A percentile compares a stretch with the other conserved stretches of the same genome.
These are phyloP conservation scores for Collichthys lucidus DNA, from an alignment of 2,113 vertebrate genomes.

Conservation along the genomic window DNA sequence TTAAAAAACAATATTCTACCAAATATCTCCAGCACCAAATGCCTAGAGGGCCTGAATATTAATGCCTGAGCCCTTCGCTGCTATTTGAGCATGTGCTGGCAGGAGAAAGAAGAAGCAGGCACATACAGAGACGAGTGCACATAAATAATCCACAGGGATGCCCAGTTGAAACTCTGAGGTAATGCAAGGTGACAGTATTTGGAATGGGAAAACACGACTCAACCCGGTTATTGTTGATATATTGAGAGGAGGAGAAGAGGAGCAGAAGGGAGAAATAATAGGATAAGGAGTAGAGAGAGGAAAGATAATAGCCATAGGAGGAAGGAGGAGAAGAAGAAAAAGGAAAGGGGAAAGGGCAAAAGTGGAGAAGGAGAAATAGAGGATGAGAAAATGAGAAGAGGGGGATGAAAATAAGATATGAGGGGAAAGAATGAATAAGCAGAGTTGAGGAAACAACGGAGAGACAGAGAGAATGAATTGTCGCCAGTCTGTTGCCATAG, in stretches of 20 bases:
- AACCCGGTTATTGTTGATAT: slow-evolving; percentile 59
- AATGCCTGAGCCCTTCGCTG: slow-evolving; percentile 30
- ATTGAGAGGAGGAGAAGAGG: slow-evolving; percentile 19
- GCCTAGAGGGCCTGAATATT: slow-evolving; percentile 58
- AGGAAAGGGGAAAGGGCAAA: background rate
- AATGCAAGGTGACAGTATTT: slow-evolving; percentile 73
- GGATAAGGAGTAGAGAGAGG: slow-evolving; percentile 3
- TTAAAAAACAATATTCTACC: slow-evolving; percentile 55
- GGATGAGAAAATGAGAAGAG: background rate
- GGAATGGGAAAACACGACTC: slow-evolving; percentile 68
- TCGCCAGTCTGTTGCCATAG: slow-evolving; percentile 38
- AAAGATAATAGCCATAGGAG: slow-evolving; percentile 29
- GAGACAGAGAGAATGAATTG: slow-evolving; percentile 27
- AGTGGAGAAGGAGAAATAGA: background rate
- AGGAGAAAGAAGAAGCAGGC: slow-evolving; percentile 16
- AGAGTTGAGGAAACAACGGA: background rate
- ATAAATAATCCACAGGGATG: slow-evolving; percentile 65
- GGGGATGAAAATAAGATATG: background rate
- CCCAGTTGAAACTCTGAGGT: slow-evolving; percentile 56
- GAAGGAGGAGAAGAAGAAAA: background rate
- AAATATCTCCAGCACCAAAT: slow-evolving; percentile 46
- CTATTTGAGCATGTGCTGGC: slow-evolving; percentile 49
- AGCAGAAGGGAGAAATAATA: slow-evolving; percentile 42
- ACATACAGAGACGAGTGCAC: slow-evolving; percentile 39
- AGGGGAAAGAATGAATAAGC: background rate